Evolutionary conservation across 2,888 invertebrate genomes (phyloP), one percentile per base, ranked within the genome.

Genomic region (Synergus itoensis): DNA sequence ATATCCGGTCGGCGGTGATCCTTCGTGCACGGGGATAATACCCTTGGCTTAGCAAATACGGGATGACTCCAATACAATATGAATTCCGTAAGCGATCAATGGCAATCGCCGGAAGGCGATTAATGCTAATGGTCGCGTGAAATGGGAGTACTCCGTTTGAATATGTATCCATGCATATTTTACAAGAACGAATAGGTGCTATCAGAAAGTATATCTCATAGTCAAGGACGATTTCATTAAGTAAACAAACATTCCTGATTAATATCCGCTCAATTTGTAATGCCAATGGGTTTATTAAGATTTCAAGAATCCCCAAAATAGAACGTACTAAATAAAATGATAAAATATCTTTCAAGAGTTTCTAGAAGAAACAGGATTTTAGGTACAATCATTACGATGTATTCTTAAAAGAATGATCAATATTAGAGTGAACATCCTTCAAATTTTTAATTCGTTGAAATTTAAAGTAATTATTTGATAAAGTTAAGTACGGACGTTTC

Each of bases 81-180:
- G 88, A 87, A 88, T 86, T 87, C 85, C 83, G 82, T 84, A 85
- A 87, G 87, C 86, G 89, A 88, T 87, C 86, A 88, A 88, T 86
- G 83, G 84, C 80, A 83, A 85, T 84, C 84, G 83, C 85, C 86
- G 88, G 87, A 88, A 89, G 86, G 81, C 88, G 88, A 89, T 90
- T 89, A 89, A 90, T 88, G 88, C 87, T 89, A 90, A 90, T 89
- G 87, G 87, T 80, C 82, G 83, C 82, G 84, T 81, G 81, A 84
- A 82, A 80, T 81, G 83, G 81, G 82, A 79, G 78, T 79, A 79
- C 80, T 77, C 69, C 83, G 83, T 88, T 87, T 89, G 90, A 89
- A 90, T 90, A 90, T 90, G 88, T 89, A 89, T 90, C 86, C 83
- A 84, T 81, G 86, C 86, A 87, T 86, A 86, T 87, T 87, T 86